Conservation (phyloP, 30 jellyfish, hydroid and myxozoan genomes). For the Hydractinia echinata region DNA sequence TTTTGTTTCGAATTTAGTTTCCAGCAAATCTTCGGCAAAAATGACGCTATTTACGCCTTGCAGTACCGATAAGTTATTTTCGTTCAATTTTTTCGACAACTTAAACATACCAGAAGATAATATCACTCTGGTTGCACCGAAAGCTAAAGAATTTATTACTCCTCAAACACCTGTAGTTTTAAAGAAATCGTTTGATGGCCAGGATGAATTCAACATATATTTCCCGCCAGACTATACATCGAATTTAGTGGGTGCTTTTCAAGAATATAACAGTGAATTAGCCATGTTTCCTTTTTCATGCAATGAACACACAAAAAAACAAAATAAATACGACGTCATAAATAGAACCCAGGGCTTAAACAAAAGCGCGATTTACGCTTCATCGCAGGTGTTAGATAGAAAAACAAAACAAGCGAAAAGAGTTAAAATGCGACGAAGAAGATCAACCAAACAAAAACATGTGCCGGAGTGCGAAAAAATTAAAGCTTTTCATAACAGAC, state of each 20-base stretch:
- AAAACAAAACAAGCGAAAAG: neutral
- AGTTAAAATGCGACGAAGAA: neutral
- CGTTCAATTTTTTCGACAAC: constrained; percentile 4
- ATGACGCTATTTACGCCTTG: neutral
- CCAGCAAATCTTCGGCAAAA: constrained; percentile 4
- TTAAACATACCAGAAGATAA: neutral
- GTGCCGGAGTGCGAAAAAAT: neutral
- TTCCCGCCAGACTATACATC: constrained; percentile 3
- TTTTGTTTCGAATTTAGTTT: neutral
- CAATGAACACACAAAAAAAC: neutral
- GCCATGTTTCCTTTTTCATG: constrained; percentile 15
- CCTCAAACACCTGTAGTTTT: constrained; percentile 6
- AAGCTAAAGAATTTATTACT: constrained; percentile 5
- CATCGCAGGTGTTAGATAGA: neutral
- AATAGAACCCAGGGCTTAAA: neutral
- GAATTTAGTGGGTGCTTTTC: neutral
- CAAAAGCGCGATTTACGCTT: neutral
- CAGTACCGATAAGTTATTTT: neutral
- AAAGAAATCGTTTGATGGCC: neutral
- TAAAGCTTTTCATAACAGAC: constrained; percentile 4
- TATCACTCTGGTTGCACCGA: neutral
- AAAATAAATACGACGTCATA: neutral
- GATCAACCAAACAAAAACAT: neutral
- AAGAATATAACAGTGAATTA: constrained; percentile 2
- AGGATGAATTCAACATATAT: neutral